Base-by-base conservation (phyloP, 1,140 invertebrate genomes). In the Brachystomella parvula region DNA sequence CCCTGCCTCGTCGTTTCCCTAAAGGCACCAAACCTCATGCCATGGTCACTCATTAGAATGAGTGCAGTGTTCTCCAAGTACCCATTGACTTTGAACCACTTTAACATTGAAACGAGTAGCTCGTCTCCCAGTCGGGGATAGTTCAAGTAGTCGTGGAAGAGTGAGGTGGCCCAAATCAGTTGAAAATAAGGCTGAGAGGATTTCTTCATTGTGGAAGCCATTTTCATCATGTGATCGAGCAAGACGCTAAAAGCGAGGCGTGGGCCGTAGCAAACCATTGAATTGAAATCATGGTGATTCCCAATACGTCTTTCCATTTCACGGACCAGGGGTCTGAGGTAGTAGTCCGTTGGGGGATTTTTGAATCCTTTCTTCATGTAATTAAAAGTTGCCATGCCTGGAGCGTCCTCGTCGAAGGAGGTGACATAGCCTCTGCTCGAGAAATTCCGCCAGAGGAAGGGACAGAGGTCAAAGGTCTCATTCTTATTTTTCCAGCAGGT, bases 21-120 rank as follows among this genome's bases (percentile, higher is more conserved):
- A 24, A 92, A 85, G 1, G 81, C 79, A 1, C 93, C 93, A 80
- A 89, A 96, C 30, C 94, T 78, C 74, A 94, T 87, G 0, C 94
- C 94, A 76, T 97, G 94, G 77, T 98, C 94, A 74, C 92, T 94
- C 70, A 94, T 81, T 24, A 95, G 83, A 32, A 96, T 81, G 0
- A 96, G 76, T 0, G 83, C 76, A 0, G 85, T 85, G 17, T 76
- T 77, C 28, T 81, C 77, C 2, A 83, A 29, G 21, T 15, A 68
- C 17, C 63, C 63, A 39, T 65, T 35, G 9, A 15, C 56, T 17
- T 31, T 28, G 1, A 68, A 29, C 15, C 9, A 68, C 17, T 71
- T 33, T 26, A 73, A 9, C 15, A 67, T 67, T 28, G 57, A 30
- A 30, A 71, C 67, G 75, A 78, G 58, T 47, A 69, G 3, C 74